Base-by-base conservation (phyloP, 2,113 vertebrate genomes). In the Ceuthmochares aereus region DNA sequence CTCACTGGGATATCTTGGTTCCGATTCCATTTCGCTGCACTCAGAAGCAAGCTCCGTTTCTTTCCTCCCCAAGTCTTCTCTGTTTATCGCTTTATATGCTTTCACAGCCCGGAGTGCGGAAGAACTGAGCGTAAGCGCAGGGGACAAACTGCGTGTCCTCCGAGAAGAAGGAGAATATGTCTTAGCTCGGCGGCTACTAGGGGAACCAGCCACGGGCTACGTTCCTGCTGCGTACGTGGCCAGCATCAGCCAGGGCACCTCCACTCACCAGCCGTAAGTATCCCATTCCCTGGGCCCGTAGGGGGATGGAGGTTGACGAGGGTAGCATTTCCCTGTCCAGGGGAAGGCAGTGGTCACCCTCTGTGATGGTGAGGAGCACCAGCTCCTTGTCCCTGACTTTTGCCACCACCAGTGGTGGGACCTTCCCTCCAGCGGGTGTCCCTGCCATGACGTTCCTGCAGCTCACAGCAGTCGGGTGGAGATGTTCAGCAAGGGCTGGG, bases 71-170 rank as follows among this genome's bases (percentile, higher is more conserved):
- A 98, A 97, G 25, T 87, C 93, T 3, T 63, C 94, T 8, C 98
- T 98, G 87, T 98, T 80, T 97, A 98, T 97, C 15, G 99, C 97
- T 40, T 98, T 99, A 22, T 98, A 98, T 67, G 98, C 99, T 95
- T 99, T 99, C 96, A 97, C 97, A 42, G 99, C 99, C 89, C 97
- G 98, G 32, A 98, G 98, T 55, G 94, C 98, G 4, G 98, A 98
- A 25, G 99, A 99, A 92, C 98, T 99, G 95, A 99, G 98, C 7
- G 97, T 99, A 66, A 98, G 95, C 37, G 97, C 98, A 21, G 99
- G 99, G 20, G 99, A 99, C 96, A 98, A 98, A 72, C 98, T 99
- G 90, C 98, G 98, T 6, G 98, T 99, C 55, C 97, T 99, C 62
- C 97, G 98, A 88, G 98, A 99, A 87, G 98, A 99, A 37, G 99